Conservation (phyloP, 2,888 invertebrate species). For the Slavum lentiscoides region DNA sequence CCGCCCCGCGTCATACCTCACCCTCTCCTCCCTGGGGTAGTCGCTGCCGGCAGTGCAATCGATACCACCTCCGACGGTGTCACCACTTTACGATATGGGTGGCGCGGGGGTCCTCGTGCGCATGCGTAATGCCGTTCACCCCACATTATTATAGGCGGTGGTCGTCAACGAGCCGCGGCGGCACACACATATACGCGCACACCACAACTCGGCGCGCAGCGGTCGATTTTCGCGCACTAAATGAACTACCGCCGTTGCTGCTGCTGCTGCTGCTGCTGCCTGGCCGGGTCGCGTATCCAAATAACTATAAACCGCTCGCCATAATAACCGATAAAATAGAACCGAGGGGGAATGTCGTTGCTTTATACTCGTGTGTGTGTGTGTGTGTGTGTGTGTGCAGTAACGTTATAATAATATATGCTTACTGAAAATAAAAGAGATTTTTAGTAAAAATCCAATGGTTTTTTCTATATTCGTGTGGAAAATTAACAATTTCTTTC, state of each 20-base stretch:
- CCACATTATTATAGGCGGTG: not conserved
- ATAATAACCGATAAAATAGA: too few species aligned
- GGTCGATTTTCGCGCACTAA: conserved; percentile 40
- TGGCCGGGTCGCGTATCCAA: not conserved
- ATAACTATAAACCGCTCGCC: too few species aligned
- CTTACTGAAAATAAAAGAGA: too few species aligned
- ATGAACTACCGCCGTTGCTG: not conserved
- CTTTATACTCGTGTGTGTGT: too few species aligned
- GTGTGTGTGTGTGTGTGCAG: too few species aligned
- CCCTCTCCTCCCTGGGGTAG: not conserved
- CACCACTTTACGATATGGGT: conserved; percentile 1
- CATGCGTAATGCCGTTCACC: conserved; percentile 19
- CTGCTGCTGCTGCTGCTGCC: not conserved
- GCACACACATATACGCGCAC: not conserved
- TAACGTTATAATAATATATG: too few species aligned
- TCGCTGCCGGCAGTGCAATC: conserved; percentile 32
- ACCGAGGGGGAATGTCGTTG: too few species aligned
- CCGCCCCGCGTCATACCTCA: not conserved
- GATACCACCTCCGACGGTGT: conserved; percentile 24
- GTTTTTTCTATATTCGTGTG: too few species aligned
- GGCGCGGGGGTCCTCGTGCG: conserved; percentile 5
- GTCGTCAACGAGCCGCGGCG: not conserved
- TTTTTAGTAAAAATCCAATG: too few species aligned
- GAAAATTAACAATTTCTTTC: too few species aligned
- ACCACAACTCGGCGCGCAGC: conserved; percentile 14